Evolutionary conservation across 1,140 invertebrate species (phyloP).

Genomic region (Drosophila rhopaloa): DNA sequence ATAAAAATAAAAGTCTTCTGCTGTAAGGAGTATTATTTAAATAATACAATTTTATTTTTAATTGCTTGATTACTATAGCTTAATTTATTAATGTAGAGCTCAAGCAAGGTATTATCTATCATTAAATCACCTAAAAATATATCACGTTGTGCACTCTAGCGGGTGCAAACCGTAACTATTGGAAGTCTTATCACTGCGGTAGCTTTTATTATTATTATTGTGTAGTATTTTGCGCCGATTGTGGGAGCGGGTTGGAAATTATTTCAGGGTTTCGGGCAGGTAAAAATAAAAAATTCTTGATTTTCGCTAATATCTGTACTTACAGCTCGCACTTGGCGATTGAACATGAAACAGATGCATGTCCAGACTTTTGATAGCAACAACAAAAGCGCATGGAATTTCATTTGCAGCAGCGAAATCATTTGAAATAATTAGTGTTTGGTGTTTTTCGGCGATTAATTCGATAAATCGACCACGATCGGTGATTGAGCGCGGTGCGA

Average conservation of each 20-base stretch:
- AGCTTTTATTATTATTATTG: constrained; percentile 28
- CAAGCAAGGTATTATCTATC: too few relatives aligned
- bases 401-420: constrained; percentile 98
- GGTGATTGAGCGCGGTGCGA: constrained; percentile 11
- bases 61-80: too few relatives aligned
- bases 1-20: background rate
- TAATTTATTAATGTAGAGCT: too few relatives aligned
- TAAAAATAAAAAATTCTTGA: constrained; percentile 1
- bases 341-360: constrained; percentile 98
- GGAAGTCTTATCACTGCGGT: constrained; percentile 24
- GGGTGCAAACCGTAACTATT: constrained; percentile 1
- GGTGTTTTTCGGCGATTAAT: constrained; percentile 6
- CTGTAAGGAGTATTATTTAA: too few relatives aligned
- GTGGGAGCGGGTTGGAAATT: constrained; percentile 18
- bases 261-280: constrained; percentile 7
- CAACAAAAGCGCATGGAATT: constrained; percentile 97
- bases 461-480: constrained; percentile 15
- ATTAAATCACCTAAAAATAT: background rate
- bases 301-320: constrained; percentile 85
- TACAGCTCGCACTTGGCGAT: constrained; percentile 97
- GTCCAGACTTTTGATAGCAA: constrained; percentile 98
- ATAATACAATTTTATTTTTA: too few relatives aligned
- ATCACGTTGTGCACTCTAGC: background rate
- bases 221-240: constrained; percentile 13
- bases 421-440: constrained; percentile 85